Base-by-base conservation (phyloP, 2,113 vertebrate species). In the Callaeas wilsoni region DNA sequence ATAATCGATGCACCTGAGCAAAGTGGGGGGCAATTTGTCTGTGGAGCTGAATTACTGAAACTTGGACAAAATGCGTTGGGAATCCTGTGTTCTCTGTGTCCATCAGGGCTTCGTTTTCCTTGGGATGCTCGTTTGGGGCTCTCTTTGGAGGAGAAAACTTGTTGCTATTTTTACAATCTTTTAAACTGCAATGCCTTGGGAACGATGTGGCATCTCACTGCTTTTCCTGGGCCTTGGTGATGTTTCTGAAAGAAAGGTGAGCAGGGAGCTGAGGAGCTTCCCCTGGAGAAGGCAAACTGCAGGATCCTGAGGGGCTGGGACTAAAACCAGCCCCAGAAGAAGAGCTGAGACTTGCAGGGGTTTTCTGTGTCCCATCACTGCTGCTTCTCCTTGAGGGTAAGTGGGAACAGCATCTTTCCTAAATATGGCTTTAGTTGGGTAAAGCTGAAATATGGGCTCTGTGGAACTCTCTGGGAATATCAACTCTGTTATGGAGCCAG, bases 171-270 rank as follows among this genome's bases (percentile, higher is more conserved):
- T 60, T 33, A 7, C 4, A n/a, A 1, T 16, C 16, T 6, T 15
- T 71, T 50, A 42, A 79, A 59, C 15, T 68, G 16, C 14, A 0
- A 0, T 56, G 57, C 74, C 16, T 35, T 41, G 50, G 41, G 32
- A 46, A 1, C 10, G 2, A 1, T 3, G 23, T 41, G 57, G 19
- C 3, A 1, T 19, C 18, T 30, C 46, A 2, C 11, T 1, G 0
- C 46, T 47, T 62, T 21, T 55, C 30, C 44, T 19, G 32, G 7
- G 16, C 13, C 52, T 68, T 41, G 3, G 6, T 23, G 76, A 1
- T 32, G 7, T 25, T 78, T 17, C 29, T 49, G 63, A 29, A 14
- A 16, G 69, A 13, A 30, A 8, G 2, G 20, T 15, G 60, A 47
- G 27, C 2, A 4, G 8, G 5, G 23, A 22, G 42, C 53, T 64